phyloP scores from a whole-genome alignment of 64 coral and sea anemone species.

The Hydrozoanthus tunicans region DNA sequence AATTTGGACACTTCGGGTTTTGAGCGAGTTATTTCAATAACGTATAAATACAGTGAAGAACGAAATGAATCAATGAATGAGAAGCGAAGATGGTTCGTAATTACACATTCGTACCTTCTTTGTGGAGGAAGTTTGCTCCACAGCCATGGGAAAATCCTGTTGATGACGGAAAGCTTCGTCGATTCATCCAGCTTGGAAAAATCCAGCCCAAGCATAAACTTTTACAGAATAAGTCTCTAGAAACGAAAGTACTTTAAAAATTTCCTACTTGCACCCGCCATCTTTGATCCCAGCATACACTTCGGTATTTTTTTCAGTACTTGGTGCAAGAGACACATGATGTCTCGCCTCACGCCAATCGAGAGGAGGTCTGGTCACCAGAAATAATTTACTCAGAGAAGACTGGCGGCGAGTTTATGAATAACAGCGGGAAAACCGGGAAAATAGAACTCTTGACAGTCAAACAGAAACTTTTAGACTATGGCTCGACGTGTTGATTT shows the following conservation, averaged over 20 bases:
- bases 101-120: conserved; percentile 58
- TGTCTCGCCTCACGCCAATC: no score
- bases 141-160: conserved; percentile 60
- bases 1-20: no score
- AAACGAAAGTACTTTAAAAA: not conserved
- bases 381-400: not conserved
- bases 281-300: conserved; percentile 27
- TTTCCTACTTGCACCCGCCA: not conserved
- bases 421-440: not conserved
- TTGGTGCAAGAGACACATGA: conserved; percentile 12
- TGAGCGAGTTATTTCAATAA: no score
- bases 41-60: no score
- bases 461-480: not conserved
- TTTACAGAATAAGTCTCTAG: not conserved
- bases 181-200: conserved; percentile 40
- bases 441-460: not conserved
- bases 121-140: conserved; percentile 64
- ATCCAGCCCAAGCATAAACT: not conserved
- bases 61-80: no score
- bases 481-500: conserved; percentile 18
- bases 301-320: not conserved
- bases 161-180: not conserved
- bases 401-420: not conserved
- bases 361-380: not conserved
- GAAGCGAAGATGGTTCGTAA: no score